Percentiles rank a stretch among this genome's conserved stretches.
phyloP scores from a whole-genome alignment of 2,797 vertebrate genomes.

The Lagocephalus sceleratus region DNA sequence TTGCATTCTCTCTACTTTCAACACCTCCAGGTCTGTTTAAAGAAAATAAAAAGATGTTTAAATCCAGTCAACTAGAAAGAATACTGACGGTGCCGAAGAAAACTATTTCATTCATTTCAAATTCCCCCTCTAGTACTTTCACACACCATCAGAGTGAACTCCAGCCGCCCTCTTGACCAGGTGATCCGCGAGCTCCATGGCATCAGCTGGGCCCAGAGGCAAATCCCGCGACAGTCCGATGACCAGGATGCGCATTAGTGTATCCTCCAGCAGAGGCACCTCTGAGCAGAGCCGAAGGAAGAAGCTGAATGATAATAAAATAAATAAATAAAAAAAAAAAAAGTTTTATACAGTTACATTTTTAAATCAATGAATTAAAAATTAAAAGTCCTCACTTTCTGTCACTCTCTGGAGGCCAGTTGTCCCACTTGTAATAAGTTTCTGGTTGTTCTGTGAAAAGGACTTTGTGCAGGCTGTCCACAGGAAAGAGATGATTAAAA shows the following conservation, averaged over 20 bases:
- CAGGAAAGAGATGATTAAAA: not conserved
- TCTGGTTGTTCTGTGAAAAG: slow-evolving; percentile 98
- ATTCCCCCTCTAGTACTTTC: not conserved
- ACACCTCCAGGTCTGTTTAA: slow-evolving; percentile 88
- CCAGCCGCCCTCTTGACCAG: slow-evolving; percentile 94
- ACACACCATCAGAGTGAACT: slow-evolving; percentile 89
- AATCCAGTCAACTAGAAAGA: not conserved
- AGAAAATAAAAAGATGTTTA: slow-evolving; percentile 8
- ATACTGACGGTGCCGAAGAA: no score
- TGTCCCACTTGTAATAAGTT: slow-evolving; percentile 99
- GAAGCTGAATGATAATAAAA: slow-evolving; percentile 76
- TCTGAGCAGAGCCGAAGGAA: slow-evolving; percentile 98
- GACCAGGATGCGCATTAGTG: slow-evolving; percentile 94
- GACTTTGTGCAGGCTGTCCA: slow-evolving; percentile 92
- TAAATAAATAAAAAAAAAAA: not conserved
- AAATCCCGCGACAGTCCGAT: slow-evolving; percentile 93
- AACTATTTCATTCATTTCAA: no score
- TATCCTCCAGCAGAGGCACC: slow-evolving; percentile 96
- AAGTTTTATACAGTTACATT: not conserved
- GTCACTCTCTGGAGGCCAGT: slow-evolving; percentile 98
- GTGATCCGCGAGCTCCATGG: slow-evolving; percentile 98
- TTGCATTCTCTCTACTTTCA: slow-evolving; percentile 94
- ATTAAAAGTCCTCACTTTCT: slow-evolving; percentile 85
- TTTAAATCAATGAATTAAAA: not conserved
- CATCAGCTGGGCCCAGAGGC: slow-evolving; percentile 92